These are phyloP conservation scores for Heliconius hermathena DNA, from an alignment of 1,140 invertebrate species.

Conservation along the genomic window DNA sequence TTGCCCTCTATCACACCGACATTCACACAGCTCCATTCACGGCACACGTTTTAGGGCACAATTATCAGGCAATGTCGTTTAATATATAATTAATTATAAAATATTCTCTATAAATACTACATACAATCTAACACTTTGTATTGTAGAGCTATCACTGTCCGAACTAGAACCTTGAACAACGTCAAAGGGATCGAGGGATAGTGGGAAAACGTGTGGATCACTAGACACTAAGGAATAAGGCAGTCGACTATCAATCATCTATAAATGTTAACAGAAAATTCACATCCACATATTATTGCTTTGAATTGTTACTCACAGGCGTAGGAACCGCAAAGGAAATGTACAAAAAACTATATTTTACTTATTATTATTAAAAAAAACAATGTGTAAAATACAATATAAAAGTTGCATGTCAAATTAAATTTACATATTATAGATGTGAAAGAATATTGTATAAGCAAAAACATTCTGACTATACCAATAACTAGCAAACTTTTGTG, in stretches of 20 bases:
- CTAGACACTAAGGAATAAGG: conserved; percentile 49
- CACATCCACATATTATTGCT: conserved; percentile 79
- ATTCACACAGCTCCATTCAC: conserved; percentile 57
- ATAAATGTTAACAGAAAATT: conserved; percentile 52
- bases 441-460: conserved; percentile 8
- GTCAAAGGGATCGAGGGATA: conserved; percentile 39
- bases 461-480: conserved; percentile 18
- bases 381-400: conserved; percentile 10
- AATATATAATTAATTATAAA: conserved; percentile 64
- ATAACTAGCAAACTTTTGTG: conserved; percentile 39
- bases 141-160: conserved; percentile 72
- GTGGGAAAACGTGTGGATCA: conserved; percentile 34
- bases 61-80: conserved; percentile 69
- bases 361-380: conserved; percentile 14
- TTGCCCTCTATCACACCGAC: conserved; percentile 48
- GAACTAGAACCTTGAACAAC: conserved; percentile 51
- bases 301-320: conserved; percentile 54
- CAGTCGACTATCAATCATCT: conserved; percentile 49
- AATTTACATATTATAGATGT: conserved; percentile 7
- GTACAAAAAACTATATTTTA: conserved; percentile 35
- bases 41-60: conserved; percentile 74
- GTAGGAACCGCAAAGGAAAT: conserved; percentile 65
- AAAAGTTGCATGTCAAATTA: conserved; percentile 6
- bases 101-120: conserved; percentile 68
- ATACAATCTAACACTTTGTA: conserved; percentile 67